phyloP scores from a whole-genome alignment of 2,888 invertebrate genomes.

The Disparrhopalites patrizii region DNA sequence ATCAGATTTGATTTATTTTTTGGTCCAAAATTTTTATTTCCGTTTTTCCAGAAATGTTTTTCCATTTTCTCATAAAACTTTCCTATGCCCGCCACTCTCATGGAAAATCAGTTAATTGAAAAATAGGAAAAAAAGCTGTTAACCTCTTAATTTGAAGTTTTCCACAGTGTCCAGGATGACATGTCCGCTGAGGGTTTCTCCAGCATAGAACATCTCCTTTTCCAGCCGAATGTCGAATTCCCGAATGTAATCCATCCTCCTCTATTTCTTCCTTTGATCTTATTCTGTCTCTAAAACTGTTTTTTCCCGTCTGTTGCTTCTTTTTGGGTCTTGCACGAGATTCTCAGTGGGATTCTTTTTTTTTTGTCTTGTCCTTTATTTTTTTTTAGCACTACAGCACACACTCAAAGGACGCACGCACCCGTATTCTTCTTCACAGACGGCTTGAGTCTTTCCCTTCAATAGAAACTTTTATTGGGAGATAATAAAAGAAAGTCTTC shows the following conservation, averaged over 20 bases:
- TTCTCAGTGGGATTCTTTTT: background rate
- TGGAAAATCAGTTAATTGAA: no score
- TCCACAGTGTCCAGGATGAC: conserved; percentile 67
- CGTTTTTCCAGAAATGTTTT: background rate
- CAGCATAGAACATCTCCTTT: conserved; percentile 71
- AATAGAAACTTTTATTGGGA: no score
- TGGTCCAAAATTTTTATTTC: background rate
- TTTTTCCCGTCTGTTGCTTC: background rate
- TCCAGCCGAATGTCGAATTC: conserved; percentile 72
- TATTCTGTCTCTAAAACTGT: background rate
- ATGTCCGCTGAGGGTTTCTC: conserved; percentile 64
- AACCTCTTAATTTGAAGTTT: conserved; percentile 71
- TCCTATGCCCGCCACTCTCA: background rate
- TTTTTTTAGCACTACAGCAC: background rate
- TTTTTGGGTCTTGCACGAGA: background rate
- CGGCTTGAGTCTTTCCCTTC: no score
- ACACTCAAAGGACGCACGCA: no score
- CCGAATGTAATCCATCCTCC: conserved; percentile 68
- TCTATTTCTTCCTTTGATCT: background rate
- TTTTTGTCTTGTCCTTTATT: background rate
- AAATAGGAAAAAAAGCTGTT: conserved; percentile 47
- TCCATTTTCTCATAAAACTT: background rate
- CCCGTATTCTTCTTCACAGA: no score
- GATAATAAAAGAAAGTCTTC: no score
- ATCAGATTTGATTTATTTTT: background rate